Evolutionary conservation across 2,888 invertebrate genomes (phyloP).

Genomic region (Trilocha varians): DNA sequence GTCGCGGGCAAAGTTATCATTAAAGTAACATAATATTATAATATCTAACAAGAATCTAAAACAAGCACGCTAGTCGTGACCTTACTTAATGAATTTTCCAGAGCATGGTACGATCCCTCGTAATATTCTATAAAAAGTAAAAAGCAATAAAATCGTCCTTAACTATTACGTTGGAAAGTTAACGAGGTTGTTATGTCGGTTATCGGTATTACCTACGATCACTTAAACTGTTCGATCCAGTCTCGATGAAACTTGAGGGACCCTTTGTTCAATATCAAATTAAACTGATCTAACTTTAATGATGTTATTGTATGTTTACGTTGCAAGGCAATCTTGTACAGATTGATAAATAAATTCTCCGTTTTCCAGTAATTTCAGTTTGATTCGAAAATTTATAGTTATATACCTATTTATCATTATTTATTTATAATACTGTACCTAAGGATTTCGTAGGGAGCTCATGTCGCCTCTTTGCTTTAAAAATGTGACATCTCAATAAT

Average conservation of each 20-base stretch:
- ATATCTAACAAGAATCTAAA: not conserved
- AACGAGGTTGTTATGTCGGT: slow-evolving; percentile 45
- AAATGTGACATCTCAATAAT: no score
- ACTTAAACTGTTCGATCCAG: slow-evolving; percentile 21
- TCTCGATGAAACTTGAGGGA: slow-evolving; percentile 7
- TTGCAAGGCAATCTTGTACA: not conserved
- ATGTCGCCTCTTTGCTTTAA: no score
- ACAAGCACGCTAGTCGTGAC: not conserved
- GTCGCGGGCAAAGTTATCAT: no score
- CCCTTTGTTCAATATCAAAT: slow-evolving; percentile 2
- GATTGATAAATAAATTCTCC: no score
- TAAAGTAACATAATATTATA: not conserved
- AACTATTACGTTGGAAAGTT: slow-evolving; percentile 52
- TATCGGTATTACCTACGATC: slow-evolving; percentile 32
- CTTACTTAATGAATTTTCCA: not conserved
- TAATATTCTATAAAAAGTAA: slow-evolving; percentile 38
- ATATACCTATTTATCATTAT: no score
- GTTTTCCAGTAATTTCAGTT: no score
- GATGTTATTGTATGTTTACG: not conserved
- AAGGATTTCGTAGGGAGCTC: no score
- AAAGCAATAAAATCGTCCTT: slow-evolving; percentile 48
- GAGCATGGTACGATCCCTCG: not conserved
- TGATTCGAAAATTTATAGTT: no score
- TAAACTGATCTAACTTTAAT: not conserved
- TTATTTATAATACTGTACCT: no score